These are phyloP conservation scores for Bombus fervidus DNA, from an alignment of 1,140 invertebrate species.

Conservation along the genomic window DNA sequence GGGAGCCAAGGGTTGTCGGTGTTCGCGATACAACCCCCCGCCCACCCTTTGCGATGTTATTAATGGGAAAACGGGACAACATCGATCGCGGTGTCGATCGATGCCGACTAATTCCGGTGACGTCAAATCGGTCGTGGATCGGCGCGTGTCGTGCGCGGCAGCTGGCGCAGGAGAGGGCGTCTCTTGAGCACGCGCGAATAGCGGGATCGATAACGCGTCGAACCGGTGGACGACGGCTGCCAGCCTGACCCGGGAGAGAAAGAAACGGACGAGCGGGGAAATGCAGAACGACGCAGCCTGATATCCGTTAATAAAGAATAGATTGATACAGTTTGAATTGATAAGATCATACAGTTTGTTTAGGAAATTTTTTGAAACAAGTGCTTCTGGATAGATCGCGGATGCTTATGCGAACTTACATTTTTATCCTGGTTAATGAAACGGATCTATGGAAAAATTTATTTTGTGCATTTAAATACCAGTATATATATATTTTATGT, in stretches of 20 bases:
- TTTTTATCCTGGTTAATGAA: too few species aligned
- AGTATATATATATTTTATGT: too few species aligned
- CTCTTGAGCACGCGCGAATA: conserved; percentile 73
- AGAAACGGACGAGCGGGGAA: conserved; percentile 31
- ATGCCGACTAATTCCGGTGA: conserved; percentile 55
- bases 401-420: too few species aligned
- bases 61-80: conserved; percentile 44
- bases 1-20: not conserved
- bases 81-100: conserved; percentile 60
- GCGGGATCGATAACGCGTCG: conserved; percentile 72
- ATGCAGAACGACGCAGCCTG: not conserved
- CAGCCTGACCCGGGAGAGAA: conserved; percentile 20
- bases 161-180: conserved; percentile 57
- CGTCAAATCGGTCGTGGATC: conserved; percentile 65
- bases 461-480: too few species aligned
- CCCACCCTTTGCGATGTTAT: not conserved
- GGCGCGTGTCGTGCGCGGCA: conserved; percentile 49
- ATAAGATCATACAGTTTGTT: not conserved
- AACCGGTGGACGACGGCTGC: conserved; percentile 33
- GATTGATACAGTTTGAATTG: not conserved
- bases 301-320: not conserved
- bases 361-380: too few species aligned
- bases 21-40: not conserved
- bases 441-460: too few species aligned
- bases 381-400: too few species aligned